A percentile compares a stretch with the other conserved stretches of the same genome.
Conservation (phyloP, 1,140 invertebrate species). For the Drosophila ananassae region DNA sequence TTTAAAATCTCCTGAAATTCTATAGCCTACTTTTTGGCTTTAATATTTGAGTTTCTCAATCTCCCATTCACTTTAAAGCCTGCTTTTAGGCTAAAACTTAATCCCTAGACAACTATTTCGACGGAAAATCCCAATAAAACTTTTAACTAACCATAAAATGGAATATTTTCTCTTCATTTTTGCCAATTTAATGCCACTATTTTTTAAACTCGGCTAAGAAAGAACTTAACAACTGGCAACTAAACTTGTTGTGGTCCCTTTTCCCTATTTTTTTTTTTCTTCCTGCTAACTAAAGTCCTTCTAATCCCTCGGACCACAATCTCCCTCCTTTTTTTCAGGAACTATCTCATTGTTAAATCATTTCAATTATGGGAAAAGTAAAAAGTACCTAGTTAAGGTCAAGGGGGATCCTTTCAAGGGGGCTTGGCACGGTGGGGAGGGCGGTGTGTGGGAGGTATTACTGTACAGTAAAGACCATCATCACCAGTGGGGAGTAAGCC, state of each 20-base stretch:
- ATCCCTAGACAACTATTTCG: no score
- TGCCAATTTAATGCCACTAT: background rate
- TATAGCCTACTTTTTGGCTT: no score
- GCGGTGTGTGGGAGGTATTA: background rate
- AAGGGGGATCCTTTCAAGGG: constrained; percentile 13
- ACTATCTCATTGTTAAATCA: constrained; percentile 42
- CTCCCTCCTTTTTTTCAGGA: background rate
- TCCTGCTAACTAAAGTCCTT: constrained; percentile 1
- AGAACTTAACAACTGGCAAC: background rate
- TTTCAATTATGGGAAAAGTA: constrained; percentile 46
- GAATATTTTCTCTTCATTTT: background rate
- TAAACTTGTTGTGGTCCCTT: constrained; percentile 6
- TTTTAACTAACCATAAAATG: background rate
- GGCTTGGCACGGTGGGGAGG: background rate
- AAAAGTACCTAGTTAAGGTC: constrained; percentile 41
- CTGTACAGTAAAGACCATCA: constrained; percentile 12
- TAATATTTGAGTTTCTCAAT: no score
- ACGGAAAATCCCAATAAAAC: no score
- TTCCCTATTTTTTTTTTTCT: background rate
- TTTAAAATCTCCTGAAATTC: no score
- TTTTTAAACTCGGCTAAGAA: background rate
- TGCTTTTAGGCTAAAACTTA: no score
- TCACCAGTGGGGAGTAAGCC: constrained; percentile 23
- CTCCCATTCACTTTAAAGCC: no score
- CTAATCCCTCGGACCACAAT: constrained; percentile 1